A percentile compares a stretch with the other conserved stretches of the same genome.
Conservation (phyloP, 53 echinoderm and acorn worm genomes). For the Antedon mediterranea region DNA sequence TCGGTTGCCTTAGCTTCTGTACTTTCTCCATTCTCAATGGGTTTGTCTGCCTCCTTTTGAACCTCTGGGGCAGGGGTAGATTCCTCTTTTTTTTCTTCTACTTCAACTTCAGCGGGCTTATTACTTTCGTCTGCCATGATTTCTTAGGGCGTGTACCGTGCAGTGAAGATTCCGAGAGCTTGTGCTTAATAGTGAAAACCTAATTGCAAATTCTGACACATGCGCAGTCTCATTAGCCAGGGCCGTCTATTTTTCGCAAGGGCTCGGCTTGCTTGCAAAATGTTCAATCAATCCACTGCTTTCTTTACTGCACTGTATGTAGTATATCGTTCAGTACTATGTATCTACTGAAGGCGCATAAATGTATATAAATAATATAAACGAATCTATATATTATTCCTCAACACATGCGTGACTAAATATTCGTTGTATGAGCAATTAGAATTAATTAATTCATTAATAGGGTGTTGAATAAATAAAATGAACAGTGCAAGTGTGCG, state of each 20-base stretch:
- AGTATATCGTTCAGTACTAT: too few species aligned
- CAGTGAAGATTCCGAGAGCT: background rate
- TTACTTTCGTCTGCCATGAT: background rate
- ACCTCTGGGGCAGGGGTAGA: constrained; percentile 8
- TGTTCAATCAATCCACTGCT: background rate
- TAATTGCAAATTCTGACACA: background rate
- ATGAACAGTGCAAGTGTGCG: too few species aligned
- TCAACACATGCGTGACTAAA: too few species aligned
- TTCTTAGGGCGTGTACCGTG: background rate
- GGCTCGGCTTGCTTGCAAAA: background rate
- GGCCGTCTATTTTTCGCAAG: background rate
- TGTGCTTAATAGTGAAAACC: background rate
- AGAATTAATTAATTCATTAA: too few species aligned
- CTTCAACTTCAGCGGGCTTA: background rate
- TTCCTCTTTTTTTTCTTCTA: background rate
- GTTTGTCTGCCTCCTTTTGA: constrained; percentile 8
- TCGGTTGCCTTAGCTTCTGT: constrained; percentile 32
- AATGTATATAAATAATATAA: too few species aligned
- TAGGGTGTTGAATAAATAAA: too few species aligned
- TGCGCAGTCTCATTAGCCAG: background rate
- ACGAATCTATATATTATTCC: too few species aligned
- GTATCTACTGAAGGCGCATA: too few species aligned
- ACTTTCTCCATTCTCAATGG: constrained; percentile 30
- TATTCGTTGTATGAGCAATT: too few species aligned
- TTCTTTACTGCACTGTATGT: background rate